Conservation (phyloP, 2,888 invertebrate species). For the Drosophila recens region DNA sequence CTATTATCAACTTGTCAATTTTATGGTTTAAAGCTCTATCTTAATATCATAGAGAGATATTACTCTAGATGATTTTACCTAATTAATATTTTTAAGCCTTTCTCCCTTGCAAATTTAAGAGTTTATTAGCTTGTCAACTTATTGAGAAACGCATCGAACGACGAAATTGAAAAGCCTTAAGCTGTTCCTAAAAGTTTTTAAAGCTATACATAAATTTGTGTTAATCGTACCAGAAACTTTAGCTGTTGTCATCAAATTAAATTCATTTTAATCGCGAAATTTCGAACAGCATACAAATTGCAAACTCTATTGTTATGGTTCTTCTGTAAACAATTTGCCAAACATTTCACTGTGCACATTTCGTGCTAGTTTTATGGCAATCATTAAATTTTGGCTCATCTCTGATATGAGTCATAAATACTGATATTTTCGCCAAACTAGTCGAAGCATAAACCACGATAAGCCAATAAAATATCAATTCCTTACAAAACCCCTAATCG, state of each 20-base stretch:
- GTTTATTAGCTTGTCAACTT: neutral
- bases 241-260: neutral
- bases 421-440: no score
- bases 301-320: neutral
- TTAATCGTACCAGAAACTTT: neutral
- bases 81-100: no score
- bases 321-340: constrained; percentile 26
- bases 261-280: constrained; percentile 6
- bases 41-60: neutral
- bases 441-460: no score
- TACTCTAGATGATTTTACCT: no score
- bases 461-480: constrained; percentile 77
- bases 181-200: neutral
- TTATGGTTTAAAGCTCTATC: neutral
- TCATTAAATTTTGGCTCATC: constrained; percentile 30
- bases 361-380: constrained; percentile 33
- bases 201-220: neutral
- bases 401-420: no score
- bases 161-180: neutral
- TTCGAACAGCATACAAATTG: neutral
- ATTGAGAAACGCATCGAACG: neutral
- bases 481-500: constrained; percentile 17
- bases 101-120: neutral
- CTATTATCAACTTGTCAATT: neutral
- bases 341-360: no score